Conservation (phyloP, 2,113 vertebrate genomes). For the Lasiurus cinereus region DNA sequence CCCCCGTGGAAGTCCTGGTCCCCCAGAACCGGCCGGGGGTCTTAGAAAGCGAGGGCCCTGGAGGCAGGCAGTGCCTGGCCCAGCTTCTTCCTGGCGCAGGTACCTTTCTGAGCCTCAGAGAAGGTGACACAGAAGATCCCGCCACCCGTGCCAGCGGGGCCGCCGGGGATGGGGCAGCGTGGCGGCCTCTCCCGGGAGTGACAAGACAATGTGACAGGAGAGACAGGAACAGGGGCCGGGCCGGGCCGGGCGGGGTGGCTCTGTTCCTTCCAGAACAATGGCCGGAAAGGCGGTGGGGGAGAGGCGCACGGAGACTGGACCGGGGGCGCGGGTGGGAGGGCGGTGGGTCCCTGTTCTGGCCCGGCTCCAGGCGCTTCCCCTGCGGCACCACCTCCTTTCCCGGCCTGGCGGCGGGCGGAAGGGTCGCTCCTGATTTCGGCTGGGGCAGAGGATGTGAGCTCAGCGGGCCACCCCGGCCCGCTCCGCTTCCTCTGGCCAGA, state of each 20-base stretch:
- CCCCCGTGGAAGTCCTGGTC: constrained; percentile 1
- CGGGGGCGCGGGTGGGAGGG: constrained; percentile 61
- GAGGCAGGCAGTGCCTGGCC: not conserved
- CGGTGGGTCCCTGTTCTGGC: constrained; percentile 56
- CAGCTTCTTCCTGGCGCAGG: not conserved
- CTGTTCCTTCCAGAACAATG: constrained; percentile 80
- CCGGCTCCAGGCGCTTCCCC: constrained; percentile 58
- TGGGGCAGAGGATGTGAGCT: constrained; percentile 78
- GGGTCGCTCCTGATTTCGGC: constrained; percentile 62
- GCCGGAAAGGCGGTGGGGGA: constrained; percentile 78
- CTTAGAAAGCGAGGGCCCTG: not conserved
- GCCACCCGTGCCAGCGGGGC: not conserved
- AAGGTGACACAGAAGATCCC: not conserved
- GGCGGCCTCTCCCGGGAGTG: constrained; percentile 31
- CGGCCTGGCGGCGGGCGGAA: not conserved
- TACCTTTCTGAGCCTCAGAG: constrained; percentile 41
- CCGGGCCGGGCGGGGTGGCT: constrained; percentile 72
- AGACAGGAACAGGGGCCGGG: constrained; percentile 72
- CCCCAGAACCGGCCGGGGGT: not conserved
- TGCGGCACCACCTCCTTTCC: constrained; percentile 32
- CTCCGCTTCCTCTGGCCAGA: constrained; percentile 73
- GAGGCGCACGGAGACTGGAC: not conserved
- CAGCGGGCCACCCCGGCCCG: constrained; percentile 49
- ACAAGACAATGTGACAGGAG: constrained; percentile 64
- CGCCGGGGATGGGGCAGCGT: not conserved